Percentiles rank a stretch among this genome's conserved stretches.
phyloP scores from a whole-genome alignment of 2,797 vertebrate species.

The Rhinella marina region DNA sequence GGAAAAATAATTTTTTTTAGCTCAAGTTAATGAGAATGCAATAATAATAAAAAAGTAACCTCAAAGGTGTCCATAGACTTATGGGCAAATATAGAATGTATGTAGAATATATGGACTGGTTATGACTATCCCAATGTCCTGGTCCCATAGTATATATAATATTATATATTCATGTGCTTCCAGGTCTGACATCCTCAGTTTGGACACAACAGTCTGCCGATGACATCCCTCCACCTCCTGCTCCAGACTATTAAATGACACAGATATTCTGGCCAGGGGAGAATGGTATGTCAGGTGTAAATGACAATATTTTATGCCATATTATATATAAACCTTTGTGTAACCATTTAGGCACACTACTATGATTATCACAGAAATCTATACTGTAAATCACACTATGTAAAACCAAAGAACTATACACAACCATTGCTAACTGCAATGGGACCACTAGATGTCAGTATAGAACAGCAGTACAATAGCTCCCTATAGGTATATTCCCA shows the following conservation, averaged over 20 bases:
- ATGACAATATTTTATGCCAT: not conserved
- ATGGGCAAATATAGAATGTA: no score
- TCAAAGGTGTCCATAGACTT: no score
- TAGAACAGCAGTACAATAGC: not conserved
- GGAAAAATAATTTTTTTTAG: no score
- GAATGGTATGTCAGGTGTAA: constrained; percentile 6
- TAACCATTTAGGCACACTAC: not conserved
- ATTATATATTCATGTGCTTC: not conserved
- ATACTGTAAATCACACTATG: not conserved
- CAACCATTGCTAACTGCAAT: not conserved
- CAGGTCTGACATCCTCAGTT: not conserved
- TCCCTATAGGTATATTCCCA: no score
- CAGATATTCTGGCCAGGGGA: not conserved
- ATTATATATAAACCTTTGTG: not conserved
- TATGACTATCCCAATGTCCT: no score
- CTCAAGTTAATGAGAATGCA: no score
- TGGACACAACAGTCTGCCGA: not conserved
- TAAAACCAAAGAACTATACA: no score
- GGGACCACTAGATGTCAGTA: constrained; percentile 17
- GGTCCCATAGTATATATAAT: not conserved
- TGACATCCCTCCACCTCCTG: constrained; percentile 18
- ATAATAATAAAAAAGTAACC: no score
- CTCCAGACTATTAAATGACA: constrained; percentile 18
- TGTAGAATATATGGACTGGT: no score
- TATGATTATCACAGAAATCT: not conserved